phyloP scores from a whole-genome alignment of 2,888 invertebrate species.

The Magallana nippona region DNA sequence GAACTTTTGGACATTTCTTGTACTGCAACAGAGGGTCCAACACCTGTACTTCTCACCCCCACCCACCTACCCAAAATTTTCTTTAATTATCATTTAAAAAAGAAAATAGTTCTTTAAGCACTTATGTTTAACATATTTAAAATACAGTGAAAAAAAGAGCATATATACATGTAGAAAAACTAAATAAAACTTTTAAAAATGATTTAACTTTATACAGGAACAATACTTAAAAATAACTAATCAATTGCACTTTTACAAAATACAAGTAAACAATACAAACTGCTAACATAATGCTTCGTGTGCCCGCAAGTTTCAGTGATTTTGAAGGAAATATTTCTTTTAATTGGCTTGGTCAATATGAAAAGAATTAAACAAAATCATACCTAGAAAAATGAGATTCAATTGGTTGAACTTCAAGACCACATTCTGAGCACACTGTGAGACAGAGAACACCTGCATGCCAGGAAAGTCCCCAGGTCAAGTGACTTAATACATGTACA shows the following conservation, averaged over 20 bases:
- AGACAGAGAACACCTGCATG: neutral
- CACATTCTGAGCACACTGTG: constrained; percentile 34
- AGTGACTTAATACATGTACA: neutral
- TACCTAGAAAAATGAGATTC: constrained; percentile 33
- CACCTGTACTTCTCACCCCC: neutral
- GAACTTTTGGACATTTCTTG: neutral
- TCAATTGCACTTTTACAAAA: constrained; percentile 16
- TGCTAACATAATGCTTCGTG: constrained; percentile 10
- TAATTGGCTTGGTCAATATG: neutral
- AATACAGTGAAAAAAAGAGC: too few relatives aligned
- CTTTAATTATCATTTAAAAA: neutral
- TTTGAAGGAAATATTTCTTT: neutral
- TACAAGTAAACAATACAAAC: constrained; percentile 1
- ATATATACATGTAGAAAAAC: too few relatives aligned
- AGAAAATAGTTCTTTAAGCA: neutral
- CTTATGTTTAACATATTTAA: too few relatives aligned
- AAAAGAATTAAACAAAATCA: neutral
- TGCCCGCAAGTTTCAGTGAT: neutral
- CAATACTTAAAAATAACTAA: neutral
- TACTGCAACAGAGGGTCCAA: neutral
- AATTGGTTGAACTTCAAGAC: neutral
- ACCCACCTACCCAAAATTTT: neutral
- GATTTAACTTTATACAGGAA: constrained; percentile 12
- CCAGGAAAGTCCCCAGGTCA: constrained; percentile 20
- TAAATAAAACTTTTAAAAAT: constrained; percentile 14